These are phyloP conservation scores for Monarcha castaneiventris DNA, from an alignment of 2,113 vertebrate genomes.

Conservation along the genomic window DNA sequence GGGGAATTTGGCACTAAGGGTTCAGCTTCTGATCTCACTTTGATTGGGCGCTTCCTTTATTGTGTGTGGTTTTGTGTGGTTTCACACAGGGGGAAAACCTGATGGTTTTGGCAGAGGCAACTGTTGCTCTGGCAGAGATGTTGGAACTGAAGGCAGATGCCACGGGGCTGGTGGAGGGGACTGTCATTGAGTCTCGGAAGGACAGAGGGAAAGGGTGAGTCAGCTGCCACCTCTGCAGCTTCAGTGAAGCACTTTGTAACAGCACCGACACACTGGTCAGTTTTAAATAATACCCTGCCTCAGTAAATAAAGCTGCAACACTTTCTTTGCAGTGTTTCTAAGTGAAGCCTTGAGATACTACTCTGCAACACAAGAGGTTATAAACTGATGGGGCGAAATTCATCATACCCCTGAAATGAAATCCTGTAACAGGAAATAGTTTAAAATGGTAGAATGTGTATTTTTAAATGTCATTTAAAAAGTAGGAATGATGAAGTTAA, in stretches of 20 bases:
- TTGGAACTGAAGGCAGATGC: constrained; percentile 89
- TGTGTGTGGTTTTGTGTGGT: background rate
- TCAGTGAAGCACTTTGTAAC: background rate
- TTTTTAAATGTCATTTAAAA: background rate
- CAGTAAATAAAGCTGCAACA: background rate
- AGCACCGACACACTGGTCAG: background rate
- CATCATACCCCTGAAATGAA: background rate
- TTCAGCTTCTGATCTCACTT: background rate
- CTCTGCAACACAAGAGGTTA: background rate
- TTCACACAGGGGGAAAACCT: constrained; percentile 85
- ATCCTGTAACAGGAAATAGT: background rate
- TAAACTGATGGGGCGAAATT: background rate
- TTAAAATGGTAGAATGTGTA: background rate
- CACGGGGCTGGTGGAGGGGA: constrained; percentile 83
- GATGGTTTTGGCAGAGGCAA: constrained; percentile 87
- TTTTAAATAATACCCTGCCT: background rate
- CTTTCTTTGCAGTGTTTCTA: background rate
- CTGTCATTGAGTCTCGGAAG: constrained; percentile 87
- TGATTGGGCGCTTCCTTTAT: background rate
- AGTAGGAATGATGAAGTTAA: background rate
- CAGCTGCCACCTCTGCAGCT: background rate
- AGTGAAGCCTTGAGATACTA: background rate
- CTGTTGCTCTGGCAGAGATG: constrained; percentile 87
- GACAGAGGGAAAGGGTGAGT: constrained; percentile 87
- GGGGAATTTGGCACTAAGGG: background rate